Base-by-base conservation (phyloP, 2,797 vertebrate genomes). In the Esox masquinongy region DNA sequence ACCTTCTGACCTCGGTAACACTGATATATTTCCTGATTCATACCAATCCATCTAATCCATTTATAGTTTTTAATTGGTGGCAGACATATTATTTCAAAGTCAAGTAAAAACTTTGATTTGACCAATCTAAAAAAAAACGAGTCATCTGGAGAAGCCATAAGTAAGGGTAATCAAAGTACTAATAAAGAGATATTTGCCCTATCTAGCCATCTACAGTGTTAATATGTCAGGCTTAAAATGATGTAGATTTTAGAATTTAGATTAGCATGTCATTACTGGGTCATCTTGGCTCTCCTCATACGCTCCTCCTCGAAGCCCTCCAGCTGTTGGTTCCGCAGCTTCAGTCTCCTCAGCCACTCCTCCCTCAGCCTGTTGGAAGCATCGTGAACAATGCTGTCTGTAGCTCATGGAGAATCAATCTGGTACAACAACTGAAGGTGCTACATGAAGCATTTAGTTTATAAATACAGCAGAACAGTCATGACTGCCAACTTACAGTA, bases 321-420 rank as follows among this genome's bases (percentile, higher is more conserved):
- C 59, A 79, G 31, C 1, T 79, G 74, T 68, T 80, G 70, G 79
- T 80, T 74, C 26, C 31, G 80, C 51, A 63, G 51, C 73, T 77
- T 68, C 31, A 84, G 80, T 61, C 79, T 77, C 66, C 70, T 22
- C 36, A 82, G 1, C 83, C 83, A 84, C 68, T 84, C 83, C 1
- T 82, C 80, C 7, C 83, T 77, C 31, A 84, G 79, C 79, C 83
- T 84, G 74, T 51, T 66, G 31, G 73, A n/a, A 61, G 31, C 31
- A 39, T 61, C 0, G 16, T 56, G n/a, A 22, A 56, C n/a, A 11
- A 6, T n/a, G n/a, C 53, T 8, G n/a, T 56, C 5, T 11, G 3
- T 61, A 12, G 3, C 12, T 61, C 22, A 61, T 24, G 22, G 56
- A 26, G 7, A 56, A n/a, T 56, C 56, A 61, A 26, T 61, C 56